These are phyloP conservation scores for Cryptocheilus praepositus DNA, from an alignment of 2,888 invertebrate species.

Conservation along the genomic window DNA sequence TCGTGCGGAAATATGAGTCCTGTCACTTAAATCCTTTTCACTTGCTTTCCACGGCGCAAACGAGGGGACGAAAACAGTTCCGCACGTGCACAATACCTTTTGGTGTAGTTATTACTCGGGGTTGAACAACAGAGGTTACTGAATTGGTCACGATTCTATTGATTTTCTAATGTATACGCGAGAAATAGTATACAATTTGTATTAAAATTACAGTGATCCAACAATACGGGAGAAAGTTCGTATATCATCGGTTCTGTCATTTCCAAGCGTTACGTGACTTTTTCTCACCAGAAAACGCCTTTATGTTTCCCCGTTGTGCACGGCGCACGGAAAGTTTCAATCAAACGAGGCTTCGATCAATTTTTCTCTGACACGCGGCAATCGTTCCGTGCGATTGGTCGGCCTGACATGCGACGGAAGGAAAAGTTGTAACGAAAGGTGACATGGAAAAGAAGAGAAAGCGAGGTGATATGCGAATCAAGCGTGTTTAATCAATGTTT, in stretches of 20 bases:
- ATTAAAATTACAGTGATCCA: constrained; percentile 32
- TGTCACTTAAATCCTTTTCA: not conserved
- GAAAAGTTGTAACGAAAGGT: not conserved
- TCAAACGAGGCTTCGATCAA: no score
- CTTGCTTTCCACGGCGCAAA: not conserved
- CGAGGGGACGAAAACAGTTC: constrained; percentile 15
- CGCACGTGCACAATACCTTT: not conserved
- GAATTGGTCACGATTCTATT: constrained; percentile 24
- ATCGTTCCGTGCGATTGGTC: not conserved
- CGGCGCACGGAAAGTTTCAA: no score
- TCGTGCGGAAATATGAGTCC: not conserved
- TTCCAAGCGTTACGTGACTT: not conserved
- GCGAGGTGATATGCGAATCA: constrained; percentile 31
- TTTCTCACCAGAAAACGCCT: constrained; percentile 2
- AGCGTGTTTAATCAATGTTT: constrained; percentile 30
- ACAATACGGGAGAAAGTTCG: constrained; percentile 25
- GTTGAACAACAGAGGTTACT: no score
- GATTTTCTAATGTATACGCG: constrained; percentile 29
- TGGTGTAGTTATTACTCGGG: not conserved
- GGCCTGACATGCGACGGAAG: not conserved
- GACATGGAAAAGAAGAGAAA: constrained; percentile 7
- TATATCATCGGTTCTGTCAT: not conserved
- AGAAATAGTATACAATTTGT: constrained; percentile 33
- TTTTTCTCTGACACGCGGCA: no score
- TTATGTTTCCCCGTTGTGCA: no score